These are phyloP conservation scores for Oscheius sp. DNA, from an alignment of 2,888 invertebrate species.

Conservation along the genomic window DNA sequence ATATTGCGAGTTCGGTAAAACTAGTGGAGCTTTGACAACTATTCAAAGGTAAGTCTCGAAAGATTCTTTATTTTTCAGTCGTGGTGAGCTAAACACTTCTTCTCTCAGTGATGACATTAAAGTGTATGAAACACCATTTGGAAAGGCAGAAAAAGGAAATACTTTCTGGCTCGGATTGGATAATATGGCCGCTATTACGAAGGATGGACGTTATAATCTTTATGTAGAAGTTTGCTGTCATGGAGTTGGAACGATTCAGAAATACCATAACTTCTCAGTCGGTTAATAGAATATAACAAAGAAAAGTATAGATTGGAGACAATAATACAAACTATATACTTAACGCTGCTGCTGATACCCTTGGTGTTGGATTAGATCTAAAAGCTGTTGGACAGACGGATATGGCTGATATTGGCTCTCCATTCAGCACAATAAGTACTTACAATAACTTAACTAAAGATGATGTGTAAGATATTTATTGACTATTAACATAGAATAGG, in stretches of 20 bases:
- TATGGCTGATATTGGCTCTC: background rate
- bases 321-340: conserved; percentile 30
- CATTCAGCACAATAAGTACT: background rate
- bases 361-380: conserved; percentile 35
- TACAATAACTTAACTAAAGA: background rate
- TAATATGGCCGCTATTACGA: conserved; percentile 37
- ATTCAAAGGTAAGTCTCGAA: conserved; percentile 33
- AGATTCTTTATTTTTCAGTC: background rate
- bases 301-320: conserved; percentile 32
- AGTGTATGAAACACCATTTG: conserved; percentile 32
- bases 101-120: background rate
- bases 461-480: background rate
- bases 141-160: conserved; percentile 34
- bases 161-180: conserved; percentile 53
- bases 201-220: conserved; percentile 12
- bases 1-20: conserved; percentile 30
- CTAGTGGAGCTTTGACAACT: conserved; percentile 31
- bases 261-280: conserved; percentile 41
- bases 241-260: conserved; percentile 11
- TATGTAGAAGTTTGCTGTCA: conserved; percentile 43
- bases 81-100: background rate
- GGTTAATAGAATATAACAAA: background rate
- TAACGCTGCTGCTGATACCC: conserved; percentile 31
- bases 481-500: background rate
- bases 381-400: background rate